phyloP scores from a whole-genome alignment of 2,113 vertebrate species.

The Trochalopteron elliotii region DNA sequence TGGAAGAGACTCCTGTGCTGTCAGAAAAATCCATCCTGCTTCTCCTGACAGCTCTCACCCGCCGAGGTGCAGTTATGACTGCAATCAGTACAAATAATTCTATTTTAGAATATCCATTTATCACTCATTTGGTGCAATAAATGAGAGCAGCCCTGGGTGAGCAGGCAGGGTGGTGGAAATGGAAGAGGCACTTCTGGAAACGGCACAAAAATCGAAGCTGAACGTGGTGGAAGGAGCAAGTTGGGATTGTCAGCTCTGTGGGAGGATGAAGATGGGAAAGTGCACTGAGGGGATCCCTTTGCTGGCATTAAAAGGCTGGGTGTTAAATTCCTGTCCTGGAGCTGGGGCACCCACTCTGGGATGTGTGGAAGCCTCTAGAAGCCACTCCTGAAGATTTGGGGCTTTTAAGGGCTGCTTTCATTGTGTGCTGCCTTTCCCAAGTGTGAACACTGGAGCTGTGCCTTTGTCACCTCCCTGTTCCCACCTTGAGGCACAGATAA shows the following conservation, averaged over 20 bases:
- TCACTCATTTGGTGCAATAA: background rate
- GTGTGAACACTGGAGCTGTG: background rate
- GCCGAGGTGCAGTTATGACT: background rate
- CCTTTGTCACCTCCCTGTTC: background rate
- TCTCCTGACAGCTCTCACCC: background rate
- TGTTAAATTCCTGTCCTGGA: background rate
- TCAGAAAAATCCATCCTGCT: background rate
- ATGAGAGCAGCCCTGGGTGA: background rate
- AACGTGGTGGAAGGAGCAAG: background rate
- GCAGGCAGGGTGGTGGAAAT: background rate
- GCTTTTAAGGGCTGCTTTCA: background rate
- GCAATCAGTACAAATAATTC: background rate
- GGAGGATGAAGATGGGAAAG: background rate
- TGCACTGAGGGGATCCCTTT: background rate
- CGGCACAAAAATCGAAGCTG: background rate
- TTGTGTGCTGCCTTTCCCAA: background rate
- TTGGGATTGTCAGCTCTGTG: background rate
- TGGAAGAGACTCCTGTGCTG: background rate
- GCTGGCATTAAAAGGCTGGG: background rate
- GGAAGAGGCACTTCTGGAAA: background rate
- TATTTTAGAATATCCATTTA: background rate
- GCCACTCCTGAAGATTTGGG: background rate
- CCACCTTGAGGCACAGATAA: background rate
- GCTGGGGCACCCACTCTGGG: background rate
- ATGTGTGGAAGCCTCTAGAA: background rate